Percentiles rank a stretch among this genome's conserved stretches.
Evolutionary conservation across 2,797 vertebrate species (phyloP).

Genomic region (Lepilemur ruficaudatus): DNA sequence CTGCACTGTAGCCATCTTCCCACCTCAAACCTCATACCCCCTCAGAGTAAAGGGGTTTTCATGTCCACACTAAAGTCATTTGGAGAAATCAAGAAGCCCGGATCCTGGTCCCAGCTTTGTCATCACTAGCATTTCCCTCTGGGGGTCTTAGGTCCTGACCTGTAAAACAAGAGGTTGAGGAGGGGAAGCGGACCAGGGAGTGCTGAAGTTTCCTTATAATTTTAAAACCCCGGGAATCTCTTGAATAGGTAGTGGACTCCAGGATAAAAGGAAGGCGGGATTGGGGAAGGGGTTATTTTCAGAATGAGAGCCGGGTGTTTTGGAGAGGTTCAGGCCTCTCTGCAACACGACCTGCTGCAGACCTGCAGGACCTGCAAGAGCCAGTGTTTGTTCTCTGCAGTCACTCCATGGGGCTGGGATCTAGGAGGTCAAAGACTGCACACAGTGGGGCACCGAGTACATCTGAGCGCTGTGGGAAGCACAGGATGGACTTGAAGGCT

Average conservation of each 20-base stretch:
- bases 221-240: neutral
- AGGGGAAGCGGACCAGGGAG: too few species aligned
- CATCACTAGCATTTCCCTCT: neutral
- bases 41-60: neutral
- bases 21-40: neutral
- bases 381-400: neutral
- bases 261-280: neutral
- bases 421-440: neutral
- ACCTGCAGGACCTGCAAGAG: neutral
- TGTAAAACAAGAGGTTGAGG: neutral
- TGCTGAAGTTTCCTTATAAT: neutral
- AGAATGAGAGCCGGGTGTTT: neutral
- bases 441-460: neutral
- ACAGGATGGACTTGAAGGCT: neutral
- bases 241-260: neutral
- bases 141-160: neutral
- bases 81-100: neutral
- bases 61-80: neutral
- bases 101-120: neutral
- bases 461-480: neutral
- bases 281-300: neutral
- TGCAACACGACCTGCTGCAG: neutral
- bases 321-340: neutral
- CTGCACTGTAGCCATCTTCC: neutral
- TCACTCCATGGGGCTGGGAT: neutral